These are phyloP conservation scores for Carduelis carduelis DNA, from an alignment of 2,797 vertebrate genomes.

Conservation along the genomic window DNA sequence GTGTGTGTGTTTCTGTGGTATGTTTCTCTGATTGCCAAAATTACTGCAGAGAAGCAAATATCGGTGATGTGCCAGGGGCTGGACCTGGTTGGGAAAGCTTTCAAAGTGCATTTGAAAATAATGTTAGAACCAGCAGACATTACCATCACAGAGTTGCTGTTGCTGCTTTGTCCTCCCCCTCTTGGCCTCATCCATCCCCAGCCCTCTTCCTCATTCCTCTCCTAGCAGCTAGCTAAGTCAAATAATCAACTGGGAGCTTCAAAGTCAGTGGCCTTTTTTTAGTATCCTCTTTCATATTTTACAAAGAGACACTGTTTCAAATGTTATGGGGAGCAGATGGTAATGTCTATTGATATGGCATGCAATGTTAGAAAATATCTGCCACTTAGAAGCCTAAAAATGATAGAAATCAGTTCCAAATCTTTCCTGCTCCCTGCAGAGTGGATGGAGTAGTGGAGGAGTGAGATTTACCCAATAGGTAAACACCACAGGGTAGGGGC, in stretches of 20 bases:
- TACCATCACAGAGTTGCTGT: neutral
- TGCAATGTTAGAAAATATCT: neutral
- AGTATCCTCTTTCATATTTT: neutral
- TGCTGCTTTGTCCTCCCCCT: neutral
- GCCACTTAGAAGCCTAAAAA: neutral
- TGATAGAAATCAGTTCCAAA: neutral
- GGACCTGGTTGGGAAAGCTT: neutral
- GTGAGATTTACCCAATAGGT: neutral
- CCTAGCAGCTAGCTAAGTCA: neutral
- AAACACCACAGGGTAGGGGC: neutral
- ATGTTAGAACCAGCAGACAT: neutral
- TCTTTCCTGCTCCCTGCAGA: neutral
- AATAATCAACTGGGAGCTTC: neutral
- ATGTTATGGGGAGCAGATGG: neutral
- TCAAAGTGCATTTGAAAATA: neutral
- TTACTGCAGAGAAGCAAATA: neutral
- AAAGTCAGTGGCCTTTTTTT: neutral
- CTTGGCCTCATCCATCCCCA: neutral
- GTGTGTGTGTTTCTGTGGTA: neutral
- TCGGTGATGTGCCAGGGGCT: neutral
- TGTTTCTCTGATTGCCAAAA: neutral
- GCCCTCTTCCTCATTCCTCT: neutral
- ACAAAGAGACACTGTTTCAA: slow-evolving; percentile 12
- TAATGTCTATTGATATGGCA: neutral
- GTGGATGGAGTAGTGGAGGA: neutral